Evolutionary conservation across 2,888 invertebrate genomes (phyloP), one percentile per base, ranked within the genome.

Genomic region (Meteorus colon): DNA sequence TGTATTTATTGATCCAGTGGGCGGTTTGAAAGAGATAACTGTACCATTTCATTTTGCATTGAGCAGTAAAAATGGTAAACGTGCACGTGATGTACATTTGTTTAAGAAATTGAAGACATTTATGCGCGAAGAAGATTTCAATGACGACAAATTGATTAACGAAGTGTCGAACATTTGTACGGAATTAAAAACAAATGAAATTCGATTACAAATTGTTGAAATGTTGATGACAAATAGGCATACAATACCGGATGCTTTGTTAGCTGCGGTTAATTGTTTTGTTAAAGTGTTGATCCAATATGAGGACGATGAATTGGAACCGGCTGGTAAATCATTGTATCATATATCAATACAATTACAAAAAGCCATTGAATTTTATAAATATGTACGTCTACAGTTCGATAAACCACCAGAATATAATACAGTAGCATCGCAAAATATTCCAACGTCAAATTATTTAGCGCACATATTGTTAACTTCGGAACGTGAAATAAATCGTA

Each of bases 31-130:
- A 87, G 95, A 95, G 85, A 93, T 98, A 79, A 91, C 92, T 78
- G 94, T 98, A 83, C 98, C 98, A 31, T 98, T 98, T 89, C 97
- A 97, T 89, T 95, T 95, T 88, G 95, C 97, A 0, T 91, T 98
- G 59, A 96, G 95, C 87, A 97, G 96, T 82, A 95, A 95, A 86
- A 96, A 96, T 89, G 97, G 96, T 76, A 95, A 95, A 83, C 93
- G 95, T 83, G 95, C 97, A 0, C 93, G 96, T 82, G 98, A 98
- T 89, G 92, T 97, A 73, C 97, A 98, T 90, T 91, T 97, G 65
- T 91, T 97, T 77, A 94, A 96, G 85, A 94, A 96, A 81, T 89
- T 96, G 34, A 93, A 94, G 77, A 93, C 92, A 59, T 91, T 92
- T 78, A 88, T 96, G 19, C 94, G 93, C 84, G 92, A 92, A 69